Conservation (phyloP, 2,113 vertebrate species). For the Elachura formosa region DNA sequence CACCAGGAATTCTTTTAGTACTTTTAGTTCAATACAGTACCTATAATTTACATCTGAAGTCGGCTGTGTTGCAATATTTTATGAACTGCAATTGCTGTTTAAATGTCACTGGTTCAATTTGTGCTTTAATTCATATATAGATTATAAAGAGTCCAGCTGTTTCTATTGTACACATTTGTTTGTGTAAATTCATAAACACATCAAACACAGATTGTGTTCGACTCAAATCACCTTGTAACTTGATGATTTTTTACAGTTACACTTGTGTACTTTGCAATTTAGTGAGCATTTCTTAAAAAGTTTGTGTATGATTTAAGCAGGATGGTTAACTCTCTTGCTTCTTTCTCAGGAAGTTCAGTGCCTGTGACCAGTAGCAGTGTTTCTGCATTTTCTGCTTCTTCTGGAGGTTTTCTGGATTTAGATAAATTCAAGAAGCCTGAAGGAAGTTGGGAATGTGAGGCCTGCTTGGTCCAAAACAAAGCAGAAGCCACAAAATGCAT, state of each 20-base stretch:
- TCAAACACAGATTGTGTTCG: neutral
- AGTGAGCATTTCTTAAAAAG: neutral
- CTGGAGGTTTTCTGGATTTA: slow-evolving; percentile 69
- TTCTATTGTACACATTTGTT: too few species aligned
- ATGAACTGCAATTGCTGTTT: neutral
- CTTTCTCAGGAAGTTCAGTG: slow-evolving; percentile 60
- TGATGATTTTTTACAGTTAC: neutral
- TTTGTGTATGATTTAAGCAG: neutral
- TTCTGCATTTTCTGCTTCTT: slow-evolving; percentile 41
- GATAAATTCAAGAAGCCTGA: slow-evolving; percentile 78
- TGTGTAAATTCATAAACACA: too few species aligned
- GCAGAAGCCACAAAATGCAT: slow-evolving; percentile 67
- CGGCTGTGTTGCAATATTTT: neutral
- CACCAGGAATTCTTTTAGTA: neutral
- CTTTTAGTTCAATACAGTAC: neutral
- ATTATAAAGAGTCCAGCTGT: neutral
- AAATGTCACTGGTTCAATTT: neutral
- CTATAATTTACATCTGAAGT: neutral
- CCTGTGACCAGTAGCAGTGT: slow-evolving; percentile 64
- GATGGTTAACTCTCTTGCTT: neutral
- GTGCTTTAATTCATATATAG: neutral
- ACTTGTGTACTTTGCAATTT: neutral
- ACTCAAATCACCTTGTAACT: neutral
- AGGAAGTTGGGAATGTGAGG: slow-evolving; percentile 77
- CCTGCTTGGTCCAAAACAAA: slow-evolving; percentile 72